Base-by-base conservation (phyloP, 2,888 invertebrate species). In the Amphipyra berbera region DNA sequence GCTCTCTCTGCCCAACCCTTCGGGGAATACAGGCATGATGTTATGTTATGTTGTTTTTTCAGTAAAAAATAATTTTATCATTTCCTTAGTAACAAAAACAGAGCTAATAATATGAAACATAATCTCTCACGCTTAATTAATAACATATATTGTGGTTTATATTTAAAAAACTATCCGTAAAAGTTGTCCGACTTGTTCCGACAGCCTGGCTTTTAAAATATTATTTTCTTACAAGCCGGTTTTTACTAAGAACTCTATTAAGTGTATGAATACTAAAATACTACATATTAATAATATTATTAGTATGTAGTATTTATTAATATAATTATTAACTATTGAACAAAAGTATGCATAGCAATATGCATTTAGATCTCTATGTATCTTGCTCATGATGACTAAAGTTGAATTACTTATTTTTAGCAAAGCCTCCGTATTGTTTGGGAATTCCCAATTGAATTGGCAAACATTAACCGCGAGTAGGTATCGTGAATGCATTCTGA, bases 371-470 rank as follows among this genome's bases (percentile, higher is more conserved):
- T 21, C 21, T 21, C 3, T 21, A 2, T 21, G 21, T 3, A 21
- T 2, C 3, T 21, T 21, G 21, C 3, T 21, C 21, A 21, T 21
- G 21, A 21, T 21, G 21, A 21, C 3, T 2, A 46, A 55, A 47
- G 8, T 21, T 10, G 21, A 40, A 27, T 9, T 46, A 50, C 9
- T 42, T 68, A 33, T 50, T 47, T 61, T 27, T 47, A 52, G 10
- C 50, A 13, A 41, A 41, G 49, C 2, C n/a, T 42, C 21, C 21
- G 21, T 12, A 9, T 30, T n/a, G 35, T 41, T 10, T 46, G 67
- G 76, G 75, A 15, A 56, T 76, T 76, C 44, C 69, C 76, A 54
- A 52, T 15, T 30, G 21, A 35, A 54, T 44, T 64, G 52, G 48
- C 42, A 38, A 53, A 15, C 7, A 45, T 13, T 13, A 12, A 21